Evolutionary conservation across 2,797 vertebrate species (phyloP).

Genomic region (Otus scops): DNA sequence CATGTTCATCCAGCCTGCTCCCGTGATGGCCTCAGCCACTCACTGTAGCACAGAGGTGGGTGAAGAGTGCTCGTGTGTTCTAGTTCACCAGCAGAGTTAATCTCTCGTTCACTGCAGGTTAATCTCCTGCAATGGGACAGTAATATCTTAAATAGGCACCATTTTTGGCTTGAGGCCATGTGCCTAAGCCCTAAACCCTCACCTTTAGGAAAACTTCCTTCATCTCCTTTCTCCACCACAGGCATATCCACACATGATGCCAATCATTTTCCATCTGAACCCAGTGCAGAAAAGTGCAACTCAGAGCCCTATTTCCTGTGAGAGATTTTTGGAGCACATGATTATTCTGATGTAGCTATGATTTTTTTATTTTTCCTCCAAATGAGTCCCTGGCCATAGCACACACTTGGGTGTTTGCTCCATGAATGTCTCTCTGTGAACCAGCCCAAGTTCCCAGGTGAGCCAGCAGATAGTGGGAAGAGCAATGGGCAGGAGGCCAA

Average conservation of each 20-base stretch:
- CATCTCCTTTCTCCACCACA: background rate
- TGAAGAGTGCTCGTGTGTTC: background rate
- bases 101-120: background rate
- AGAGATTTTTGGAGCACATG: background rate
- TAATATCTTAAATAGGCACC: background rate
- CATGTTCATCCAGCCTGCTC: background rate
- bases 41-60: rapidly evolving
- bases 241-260: background rate
- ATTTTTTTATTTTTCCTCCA: background rate
- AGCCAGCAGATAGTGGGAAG: background rate
- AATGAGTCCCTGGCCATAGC: background rate
- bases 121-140: background rate
- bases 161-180: background rate
- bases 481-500: background rate
- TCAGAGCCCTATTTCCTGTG: background rate
- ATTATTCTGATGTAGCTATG: background rate
- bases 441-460: background rate
- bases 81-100: background rate
- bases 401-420: background rate
- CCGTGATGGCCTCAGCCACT: background rate
- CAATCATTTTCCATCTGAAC: background rate
- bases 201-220: background rate
- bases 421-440: background rate
- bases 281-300: background rate
- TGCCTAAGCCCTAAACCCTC: background rate